A percentile compares a stretch with the other conserved stretches of the same genome.
These are phyloP conservation scores for Miniopterus natalensis DNA, from an alignment of 2,113 vertebrate genomes.

Conservation along the genomic window DNA sequence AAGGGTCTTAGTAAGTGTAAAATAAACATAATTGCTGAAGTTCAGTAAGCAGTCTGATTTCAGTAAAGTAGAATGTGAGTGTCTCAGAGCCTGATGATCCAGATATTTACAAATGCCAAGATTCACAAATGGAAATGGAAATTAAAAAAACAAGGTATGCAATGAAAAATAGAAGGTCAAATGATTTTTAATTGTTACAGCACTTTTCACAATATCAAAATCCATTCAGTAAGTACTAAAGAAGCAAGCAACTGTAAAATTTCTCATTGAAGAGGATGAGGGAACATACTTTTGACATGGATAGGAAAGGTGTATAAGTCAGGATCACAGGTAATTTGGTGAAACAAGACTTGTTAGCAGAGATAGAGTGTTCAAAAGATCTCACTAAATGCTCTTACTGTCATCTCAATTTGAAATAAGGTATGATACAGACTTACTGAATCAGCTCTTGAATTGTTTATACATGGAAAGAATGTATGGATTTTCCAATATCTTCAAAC, in stretches of 20 bases:
- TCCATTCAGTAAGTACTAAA: constrained; percentile 2
- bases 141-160: constrained; percentile 38
- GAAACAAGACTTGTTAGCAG: not conserved
- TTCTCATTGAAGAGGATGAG: constrained; percentile 17
- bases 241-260: constrained; percentile 45
- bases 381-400: not conserved
- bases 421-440: not conserved
- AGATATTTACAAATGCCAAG: constrained; percentile 59
- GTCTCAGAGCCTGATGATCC: constrained; percentile 40
- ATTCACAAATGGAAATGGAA: constrained; percentile 51
- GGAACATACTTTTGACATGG: not conserved
- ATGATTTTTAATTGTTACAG: constrained; percentile 61
- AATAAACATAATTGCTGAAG: not conserved
- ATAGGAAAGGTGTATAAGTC: not conserved
- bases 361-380: not conserved
- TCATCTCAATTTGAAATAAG: constrained; percentile 7
- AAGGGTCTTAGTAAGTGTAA: not conserved
- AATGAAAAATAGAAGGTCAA: constrained; percentile 58
- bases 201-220: not conserved
- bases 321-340: not conserved
- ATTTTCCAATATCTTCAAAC: constrained; percentile 34
- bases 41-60: not conserved
- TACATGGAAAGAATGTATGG: not conserved
- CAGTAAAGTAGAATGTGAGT: not conserved
- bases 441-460: constrained; percentile 28